These are phyloP conservation scores for Atopsyche davidsoni DNA, from an alignment of 1,140 invertebrate species.

Conservation along the genomic window DNA sequence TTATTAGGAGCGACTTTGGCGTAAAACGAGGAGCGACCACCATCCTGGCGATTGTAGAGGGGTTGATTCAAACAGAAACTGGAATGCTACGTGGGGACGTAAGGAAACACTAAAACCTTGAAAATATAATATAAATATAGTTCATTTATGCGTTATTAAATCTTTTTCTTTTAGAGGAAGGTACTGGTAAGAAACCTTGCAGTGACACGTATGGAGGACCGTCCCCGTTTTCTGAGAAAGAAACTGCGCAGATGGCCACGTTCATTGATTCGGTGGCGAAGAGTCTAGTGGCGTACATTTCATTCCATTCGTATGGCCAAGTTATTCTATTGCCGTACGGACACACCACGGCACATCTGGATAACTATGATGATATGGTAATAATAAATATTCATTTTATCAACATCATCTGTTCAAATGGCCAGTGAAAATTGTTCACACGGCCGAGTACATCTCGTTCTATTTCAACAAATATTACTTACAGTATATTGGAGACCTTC, in stretches of 20 bases:
- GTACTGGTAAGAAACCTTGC: conserved; percentile 52
- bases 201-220: conserved; percentile 58
- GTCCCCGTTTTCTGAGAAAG: conserved; percentile 59
- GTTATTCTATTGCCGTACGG: conserved; percentile 53
- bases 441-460: no score
- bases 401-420: no score
- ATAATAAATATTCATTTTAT: no score
- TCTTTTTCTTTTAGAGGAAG: conserved; percentile 43
- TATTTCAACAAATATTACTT: no score
- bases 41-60: conserved; percentile 41
- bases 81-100: conserved; percentile 34
- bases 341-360: conserved; percentile 40
- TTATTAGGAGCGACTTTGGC: conserved; percentile 32
- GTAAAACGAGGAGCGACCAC: conserved; percentile 14
- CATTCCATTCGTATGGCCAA: conserved; percentile 56
- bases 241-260: conserved; percentile 50
- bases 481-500: no score
- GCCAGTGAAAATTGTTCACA: no score
- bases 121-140: neutral
- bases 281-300: conserved; percentile 48
- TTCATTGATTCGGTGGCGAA: conserved; percentile 39
- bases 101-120: conserved; percentile 17
- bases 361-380: conserved; percentile 55
- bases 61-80: conserved; percentile 46
- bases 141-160: neutral